Percentiles rank a stretch among this genome's conserved stretches.
Conservation (phyloP, 2,797 vertebrate genomes). For the Falco biarmicus region DNA sequence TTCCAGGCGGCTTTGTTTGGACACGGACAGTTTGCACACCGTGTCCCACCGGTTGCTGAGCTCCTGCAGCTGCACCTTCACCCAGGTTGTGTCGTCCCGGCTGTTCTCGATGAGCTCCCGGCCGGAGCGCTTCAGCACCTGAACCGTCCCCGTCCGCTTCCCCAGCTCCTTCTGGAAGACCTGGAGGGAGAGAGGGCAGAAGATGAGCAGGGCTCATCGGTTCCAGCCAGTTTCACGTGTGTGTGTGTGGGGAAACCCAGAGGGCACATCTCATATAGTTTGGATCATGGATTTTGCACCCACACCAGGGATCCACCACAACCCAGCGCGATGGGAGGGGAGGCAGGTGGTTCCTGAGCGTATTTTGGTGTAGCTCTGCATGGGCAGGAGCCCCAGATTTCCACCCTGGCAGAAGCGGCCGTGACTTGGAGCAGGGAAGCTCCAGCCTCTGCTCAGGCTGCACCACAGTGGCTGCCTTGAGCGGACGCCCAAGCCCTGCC, state of each 20-base stretch:
- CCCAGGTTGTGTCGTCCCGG: constrained; percentile 95
- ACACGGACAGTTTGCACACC: constrained; percentile 94
- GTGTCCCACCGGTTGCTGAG: constrained; percentile 98
- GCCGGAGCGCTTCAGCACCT: constrained; percentile 94
- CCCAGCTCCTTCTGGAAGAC: constrained; percentile 98
- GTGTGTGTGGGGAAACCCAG: too few relatives aligned
- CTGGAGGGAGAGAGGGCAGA: constrained; percentile 50
- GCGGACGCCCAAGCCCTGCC: neutral
- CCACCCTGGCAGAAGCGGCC: neutral
- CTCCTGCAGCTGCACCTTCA: constrained; percentile 97
- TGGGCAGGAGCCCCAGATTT: neutral
- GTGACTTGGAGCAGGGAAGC: neutral
- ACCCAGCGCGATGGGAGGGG: accelerated
- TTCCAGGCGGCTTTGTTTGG: constrained; percentile 93
- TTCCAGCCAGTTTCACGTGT: accelerated
- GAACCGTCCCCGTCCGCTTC: constrained; percentile 92
- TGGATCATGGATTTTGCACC: neutral
- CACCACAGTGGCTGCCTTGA: neutral
- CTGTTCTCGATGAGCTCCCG: constrained; percentile 96
- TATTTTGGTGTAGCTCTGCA: accelerated
- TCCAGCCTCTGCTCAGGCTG: neutral
- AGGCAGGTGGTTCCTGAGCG: neutral
- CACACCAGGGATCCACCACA: neutral
- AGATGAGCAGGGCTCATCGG: neutral
- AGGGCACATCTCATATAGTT: too few relatives aligned